Evolutionary conservation across 2,797 vertebrate genomes (phyloP), one percentile per base, ranked within the genome.

Genomic region (Peromyscus attwateri): DNA sequence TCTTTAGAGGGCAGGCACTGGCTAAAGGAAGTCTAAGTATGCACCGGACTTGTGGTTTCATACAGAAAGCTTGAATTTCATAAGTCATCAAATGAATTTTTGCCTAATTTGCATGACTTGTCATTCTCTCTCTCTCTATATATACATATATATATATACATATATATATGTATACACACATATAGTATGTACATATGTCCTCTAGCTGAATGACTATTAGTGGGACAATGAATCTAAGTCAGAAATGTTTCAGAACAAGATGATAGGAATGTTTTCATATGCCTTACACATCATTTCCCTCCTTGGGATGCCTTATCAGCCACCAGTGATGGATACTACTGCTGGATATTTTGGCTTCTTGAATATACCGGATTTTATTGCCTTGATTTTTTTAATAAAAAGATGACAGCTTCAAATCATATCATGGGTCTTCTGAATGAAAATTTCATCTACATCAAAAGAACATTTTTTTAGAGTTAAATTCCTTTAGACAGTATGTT

Each of bases 281-380:
- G 3, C 31, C 68, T 83, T 71, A 60, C 68, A 60, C 29, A 60
- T 17, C 34, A 76, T 94, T 88, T 75, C 37, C 66, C 4, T 27
- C 7, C 76, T 95, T 17, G 19, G 21, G 57, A 8, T 95, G 66
- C 60, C 23, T 92, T 87, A 66, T 84, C 37, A 96, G 40, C 37
- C 37, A 66, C 62, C 76, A 52, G 49, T 91, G n/a, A 77, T 71
- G 71, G 60, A 75, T 80, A 9, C 25, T 88, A 85, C 95, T 95
- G n/a, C 31, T 97, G 37, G 94, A 73, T 92, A 77, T 94, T 97
- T 96, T 90, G 71, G 75, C 37, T 94, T 96, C 43, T 91, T 95
- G 85, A 95, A n/a, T 19, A 95, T 4, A 19, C 37, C 25, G 84
- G 52, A 80, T 89, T 80, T 62, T 3, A 75, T 93, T 94, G 17